Conservation (phyloP, 1,140 invertebrate species). For the Drosophila miranda region DNA sequence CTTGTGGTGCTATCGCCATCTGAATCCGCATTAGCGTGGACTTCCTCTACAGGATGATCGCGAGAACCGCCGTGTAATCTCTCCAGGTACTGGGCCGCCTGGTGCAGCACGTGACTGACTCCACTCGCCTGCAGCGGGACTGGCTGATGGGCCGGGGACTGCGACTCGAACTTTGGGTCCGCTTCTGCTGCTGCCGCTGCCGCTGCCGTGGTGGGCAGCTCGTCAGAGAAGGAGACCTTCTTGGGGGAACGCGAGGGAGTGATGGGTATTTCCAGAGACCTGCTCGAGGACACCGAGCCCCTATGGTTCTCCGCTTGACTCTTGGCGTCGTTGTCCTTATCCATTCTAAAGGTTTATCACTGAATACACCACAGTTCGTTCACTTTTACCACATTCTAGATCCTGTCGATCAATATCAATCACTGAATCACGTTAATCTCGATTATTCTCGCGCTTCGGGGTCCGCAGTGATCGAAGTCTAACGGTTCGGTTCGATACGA, state of each 20-base stretch:
- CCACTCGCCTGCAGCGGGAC: conserved; percentile 43
- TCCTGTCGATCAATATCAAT: background rate
- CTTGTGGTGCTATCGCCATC: conserved; percentile 1
- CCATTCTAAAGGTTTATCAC: conserved; percentile 33
- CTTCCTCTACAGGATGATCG: conserved; percentile 27
- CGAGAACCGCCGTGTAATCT: conserved; percentile 68
- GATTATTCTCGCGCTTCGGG: too few relatives aligned
- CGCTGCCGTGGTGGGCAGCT: conserved; percentile 51
- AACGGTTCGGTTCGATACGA: too few relatives aligned
- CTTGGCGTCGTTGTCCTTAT: conserved; percentile 47
- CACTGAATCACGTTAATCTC: too few relatives aligned
- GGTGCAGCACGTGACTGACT: conserved; percentile 75
- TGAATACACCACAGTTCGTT: background rate
- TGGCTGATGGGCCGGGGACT: conserved; percentile 24
- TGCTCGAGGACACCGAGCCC: conserved; percentile 76
- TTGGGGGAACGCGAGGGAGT: conserved; percentile 79
- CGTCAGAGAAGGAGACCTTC: conserved; percentile 80
- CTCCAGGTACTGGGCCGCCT: conserved; percentile 77
- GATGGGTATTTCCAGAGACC: conserved; percentile 70
- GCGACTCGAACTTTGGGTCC: conserved; percentile 16
- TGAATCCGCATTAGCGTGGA: conserved; percentile 17
- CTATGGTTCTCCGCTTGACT: conserved; percentile 65
- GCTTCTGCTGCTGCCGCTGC: conserved; percentile 6
- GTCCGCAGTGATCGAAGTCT: too few relatives aligned
- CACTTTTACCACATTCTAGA: conserved; percentile 1